phyloP scores from a whole-genome alignment of 2,888 invertebrate species.

The Halictus ligatus region DNA sequence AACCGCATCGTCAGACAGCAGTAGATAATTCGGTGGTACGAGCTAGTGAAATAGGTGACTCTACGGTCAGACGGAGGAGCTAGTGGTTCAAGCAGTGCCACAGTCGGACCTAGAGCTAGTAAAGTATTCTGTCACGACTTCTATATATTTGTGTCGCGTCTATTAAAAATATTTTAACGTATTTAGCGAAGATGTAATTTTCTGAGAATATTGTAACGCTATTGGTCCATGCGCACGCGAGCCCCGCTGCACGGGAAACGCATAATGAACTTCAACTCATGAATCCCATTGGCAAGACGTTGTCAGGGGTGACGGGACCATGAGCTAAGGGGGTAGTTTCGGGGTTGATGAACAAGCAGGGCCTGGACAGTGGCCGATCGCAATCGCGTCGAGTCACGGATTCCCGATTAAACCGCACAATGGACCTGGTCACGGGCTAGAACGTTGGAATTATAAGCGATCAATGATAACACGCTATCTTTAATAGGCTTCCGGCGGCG shows the following conservation, averaged over 20 bases:
- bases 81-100: background rate
- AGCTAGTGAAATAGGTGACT: background rate
- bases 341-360: conserved; percentile 42
- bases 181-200: background rate
- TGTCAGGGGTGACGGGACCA: conserved; percentile 1
- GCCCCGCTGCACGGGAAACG: background rate
- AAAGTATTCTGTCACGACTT: too few species aligned
- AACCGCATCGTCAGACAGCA: background rate
- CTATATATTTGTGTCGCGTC: too few species aligned
- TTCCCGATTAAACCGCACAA: conserved; percentile 62
- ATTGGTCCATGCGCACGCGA: background rate
- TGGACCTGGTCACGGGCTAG: conserved; percentile 38
- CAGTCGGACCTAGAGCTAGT: background rate
- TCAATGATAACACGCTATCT: conserved; percentile 58
- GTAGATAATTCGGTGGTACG: background rate
- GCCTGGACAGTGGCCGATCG: conserved; percentile 48
- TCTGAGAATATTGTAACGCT: background rate
- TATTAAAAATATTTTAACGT: background rate
- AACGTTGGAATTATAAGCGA: conserved; percentile 44
- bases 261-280: background rate
- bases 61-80: background rate
- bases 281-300: conserved; percentile 11
- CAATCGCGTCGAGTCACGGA: conserved; percentile 54
- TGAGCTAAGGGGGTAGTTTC: conserved; percentile 11
- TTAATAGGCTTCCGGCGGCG: conserved; percentile 36